A percentile compares a stretch with the other conserved stretches of the same genome.
phyloP scores from a whole-genome alignment of 2,888 invertebrate species.

The Drosophila melanosoma region DNA sequence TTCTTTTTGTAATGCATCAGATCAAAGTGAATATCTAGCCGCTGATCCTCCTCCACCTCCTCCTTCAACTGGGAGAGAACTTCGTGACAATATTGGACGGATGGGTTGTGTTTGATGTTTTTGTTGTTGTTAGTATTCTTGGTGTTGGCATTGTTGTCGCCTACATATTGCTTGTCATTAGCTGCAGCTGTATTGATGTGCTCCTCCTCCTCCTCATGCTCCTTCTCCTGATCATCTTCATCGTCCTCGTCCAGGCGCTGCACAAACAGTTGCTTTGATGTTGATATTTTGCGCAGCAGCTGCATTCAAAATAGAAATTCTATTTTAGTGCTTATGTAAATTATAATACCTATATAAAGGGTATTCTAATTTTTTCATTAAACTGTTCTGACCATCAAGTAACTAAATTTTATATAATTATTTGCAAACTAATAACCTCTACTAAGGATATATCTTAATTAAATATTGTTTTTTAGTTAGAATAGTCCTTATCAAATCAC shows the following conservation, averaged over 20 bases:
- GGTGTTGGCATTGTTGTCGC: slow-evolving; percentile 21
- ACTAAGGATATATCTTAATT: background rate
- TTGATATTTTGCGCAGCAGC: slow-evolving; percentile 82
- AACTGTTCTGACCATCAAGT: background rate
- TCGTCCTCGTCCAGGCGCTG: slow-evolving; percentile 81
- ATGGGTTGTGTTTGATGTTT: slow-evolving; percentile 36
- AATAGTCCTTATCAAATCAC: background rate
- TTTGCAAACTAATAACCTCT: too few relatives aligned
- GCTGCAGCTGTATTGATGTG: slow-evolving; percentile 36
- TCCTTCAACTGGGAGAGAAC: slow-evolving; percentile 24
- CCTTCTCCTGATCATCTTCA: slow-evolving; percentile 58
- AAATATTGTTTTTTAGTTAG: background rate
- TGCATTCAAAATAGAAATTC: slow-evolving; percentile 49
- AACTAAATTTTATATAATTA: background rate
- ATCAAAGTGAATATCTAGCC: slow-evolving; percentile 76
- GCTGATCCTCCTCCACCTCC: slow-evolving; percentile 34
- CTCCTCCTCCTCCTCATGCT: slow-evolving; percentile 22
- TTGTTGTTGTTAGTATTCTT: slow-evolving; percentile 17
- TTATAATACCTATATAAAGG: slow-evolving; percentile 6
- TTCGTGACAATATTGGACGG: slow-evolving; percentile 65
- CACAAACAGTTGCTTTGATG: slow-evolving; percentile 77
- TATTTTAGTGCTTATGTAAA: slow-evolving; percentile 6
- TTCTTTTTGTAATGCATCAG: slow-evolving; percentile 82
- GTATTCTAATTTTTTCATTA: background rate
- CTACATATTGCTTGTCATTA: slow-evolving; percentile 46